Percentiles rank a stretch among this genome's conserved stretches.
These are phyloP conservation scores for Tonatia bakeri DNA, from an alignment of 2,113 vertebrate species.

Conservation along the genomic window DNA sequence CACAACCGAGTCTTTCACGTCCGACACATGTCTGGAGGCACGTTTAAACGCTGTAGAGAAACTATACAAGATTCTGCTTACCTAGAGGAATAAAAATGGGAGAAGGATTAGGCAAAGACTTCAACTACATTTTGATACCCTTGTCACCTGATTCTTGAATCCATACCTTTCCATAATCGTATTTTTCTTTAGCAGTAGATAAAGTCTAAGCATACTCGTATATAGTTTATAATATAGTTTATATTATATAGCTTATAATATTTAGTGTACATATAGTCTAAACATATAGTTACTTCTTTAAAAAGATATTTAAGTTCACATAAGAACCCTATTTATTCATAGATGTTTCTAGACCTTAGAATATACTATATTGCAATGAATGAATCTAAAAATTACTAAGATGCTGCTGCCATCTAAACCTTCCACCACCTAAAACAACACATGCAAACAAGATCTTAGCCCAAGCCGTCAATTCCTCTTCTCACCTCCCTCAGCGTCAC, in stretches of 20 bases:
- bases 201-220: not conserved
- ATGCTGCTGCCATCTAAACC: not conserved
- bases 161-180: not conserved
- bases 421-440: not conserved
- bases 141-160: not conserved
- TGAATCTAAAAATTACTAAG: not conserved
- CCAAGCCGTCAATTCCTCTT: not conserved
- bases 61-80: constrained; percentile 97
- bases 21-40: constrained; percentile 88
- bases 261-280: not conserved
- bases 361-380: not conserved
- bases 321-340: not conserved
- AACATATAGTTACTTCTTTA: not conserved
- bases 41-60: constrained; percentile 96
- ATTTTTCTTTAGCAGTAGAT: constrained; percentile 14
- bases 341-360: not conserved
- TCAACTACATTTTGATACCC: not conserved
- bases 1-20: constrained; percentile 85
- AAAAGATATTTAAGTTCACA: constrained; percentile 26
- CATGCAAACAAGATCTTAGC: not conserved
- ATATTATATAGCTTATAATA: not conserved
- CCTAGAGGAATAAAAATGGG: constrained; percentile 80
- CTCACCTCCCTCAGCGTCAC: not conserved
- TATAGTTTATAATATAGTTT: not conserved
- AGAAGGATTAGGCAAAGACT: constrained; percentile 35